Evolutionary conservation across 2,888 invertebrate genomes (phyloP), one percentile per base, ranked within the genome.

Genomic region (Tenthredo amoena): DNA sequence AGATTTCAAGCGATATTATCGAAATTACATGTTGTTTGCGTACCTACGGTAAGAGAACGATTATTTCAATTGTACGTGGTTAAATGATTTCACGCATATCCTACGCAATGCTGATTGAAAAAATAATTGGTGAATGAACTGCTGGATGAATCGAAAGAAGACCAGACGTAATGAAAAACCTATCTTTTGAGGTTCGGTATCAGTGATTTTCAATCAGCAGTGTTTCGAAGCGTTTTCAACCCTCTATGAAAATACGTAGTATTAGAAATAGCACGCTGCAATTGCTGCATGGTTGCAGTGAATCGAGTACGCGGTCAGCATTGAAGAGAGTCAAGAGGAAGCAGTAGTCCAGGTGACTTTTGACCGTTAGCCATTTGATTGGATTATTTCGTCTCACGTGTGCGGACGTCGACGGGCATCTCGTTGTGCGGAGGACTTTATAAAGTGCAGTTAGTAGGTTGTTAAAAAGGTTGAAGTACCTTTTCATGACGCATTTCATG

Each of bases 401-500:
- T 58, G 34, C 37, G 50, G 58, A 40, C 34, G 18, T 55, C 26
- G 18, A 12, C 50, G 37, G 26, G 18, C 34, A 31, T 34, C 58
- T 37, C 37, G 58, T 81, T 81, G 10, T 62, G 21, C 26, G 62
- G 58, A 81, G 81, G 71, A 83, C 83, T 83, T 83, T 43, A 47
- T 71, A 34, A 83, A 83, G 83, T 83, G 83, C 47, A 83, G 83
- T 83, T 83, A 83, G 65, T 68, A 47, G 83, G 83, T 83, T 83
- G 83, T 83, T 83, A 83, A 71, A 83, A 83, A 83, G 83, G 83
- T 68, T 68, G 68, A 34, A 83, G 68, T 50, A 83, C 83, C 83
- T 83, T 58, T 68, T 83, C 71, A 47, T 43, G 68, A 65, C 43
- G 68, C 68, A 50, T 83, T 83, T 83, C 83, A 68, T 43, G 47